A percentile compares a stretch with the other conserved stretches of the same genome.
phyloP scores from a whole-genome alignment of 2,113 vertebrate genomes.

The Parotia lawesii region DNA sequence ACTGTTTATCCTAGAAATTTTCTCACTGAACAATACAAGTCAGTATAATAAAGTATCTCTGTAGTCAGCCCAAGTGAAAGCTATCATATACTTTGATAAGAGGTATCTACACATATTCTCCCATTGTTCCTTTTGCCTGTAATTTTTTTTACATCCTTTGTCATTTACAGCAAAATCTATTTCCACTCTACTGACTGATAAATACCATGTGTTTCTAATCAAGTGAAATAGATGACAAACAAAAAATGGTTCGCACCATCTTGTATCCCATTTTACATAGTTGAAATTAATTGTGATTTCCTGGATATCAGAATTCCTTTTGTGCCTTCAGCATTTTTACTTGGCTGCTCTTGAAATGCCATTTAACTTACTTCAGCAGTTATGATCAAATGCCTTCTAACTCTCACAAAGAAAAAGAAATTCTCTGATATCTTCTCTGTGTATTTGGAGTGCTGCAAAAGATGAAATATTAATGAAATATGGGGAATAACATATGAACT shows the following conservation, averaged over 20 bases:
- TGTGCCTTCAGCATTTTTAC: slow-evolving; percentile 42
- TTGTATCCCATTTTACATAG: neutral
- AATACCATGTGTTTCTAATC: slow-evolving; percentile 28
- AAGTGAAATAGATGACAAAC: slow-evolving; percentile 49
- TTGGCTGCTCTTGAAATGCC: slow-evolving; percentile 41
- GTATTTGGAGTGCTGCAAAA: slow-evolving; percentile 3
- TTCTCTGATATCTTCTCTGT: slow-evolving; percentile 5
- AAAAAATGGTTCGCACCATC: slow-evolving; percentile 15
- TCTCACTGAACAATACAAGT: neutral
- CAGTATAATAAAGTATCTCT: neutral
- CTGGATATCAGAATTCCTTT: slow-evolving; percentile 41
- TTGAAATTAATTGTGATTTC: slow-evolving; percentile 50
- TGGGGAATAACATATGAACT: neutral
- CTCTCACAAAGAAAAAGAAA: neutral
- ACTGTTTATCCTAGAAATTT: neutral
- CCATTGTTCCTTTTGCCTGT: neutral
- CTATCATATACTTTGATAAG: neutral
- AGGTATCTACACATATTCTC: neutral
- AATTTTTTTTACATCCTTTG: slow-evolving; percentile 1
- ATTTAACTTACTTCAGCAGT: slow-evolving; percentile 56
- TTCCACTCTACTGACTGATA: slow-evolving; percentile 39
- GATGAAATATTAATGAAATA: slow-evolving; percentile 47
- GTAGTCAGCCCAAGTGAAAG: neutral
- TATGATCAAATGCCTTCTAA: slow-evolving; percentile 51
- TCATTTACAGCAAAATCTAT: slow-evolving; percentile 9